phyloP scores from a whole-genome alignment of 2,797 vertebrate species.

The Eurystomus glaucurus region DNA sequence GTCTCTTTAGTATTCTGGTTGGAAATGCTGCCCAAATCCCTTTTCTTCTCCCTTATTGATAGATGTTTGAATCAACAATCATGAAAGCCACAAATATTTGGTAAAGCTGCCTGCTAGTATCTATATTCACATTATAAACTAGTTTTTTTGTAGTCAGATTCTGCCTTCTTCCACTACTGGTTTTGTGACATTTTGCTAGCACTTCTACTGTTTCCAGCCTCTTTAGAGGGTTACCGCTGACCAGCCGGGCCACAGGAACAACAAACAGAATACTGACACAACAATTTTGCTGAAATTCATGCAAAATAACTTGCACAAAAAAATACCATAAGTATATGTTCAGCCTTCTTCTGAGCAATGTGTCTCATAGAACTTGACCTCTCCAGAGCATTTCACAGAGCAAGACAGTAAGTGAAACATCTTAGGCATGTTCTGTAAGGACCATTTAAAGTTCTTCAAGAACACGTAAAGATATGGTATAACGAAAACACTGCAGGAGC shows the following conservation, averaged over 20 bases:
- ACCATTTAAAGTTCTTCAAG: background rate
- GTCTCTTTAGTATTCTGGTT: background rate
- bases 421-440: background rate
- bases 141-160: background rate
- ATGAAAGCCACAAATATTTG: background rate
- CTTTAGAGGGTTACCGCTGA: background rate
- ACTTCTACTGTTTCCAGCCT: background rate
- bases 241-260: background rate
- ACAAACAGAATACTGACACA: background rate
- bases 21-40: background rate
- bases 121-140: background rate
- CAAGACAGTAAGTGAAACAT: background rate
- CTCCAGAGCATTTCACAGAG: background rate
- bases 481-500: background rate
- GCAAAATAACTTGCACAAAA: background rate
- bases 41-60: background rate
- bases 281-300: background rate
- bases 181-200: background rate
- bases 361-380: background rate
- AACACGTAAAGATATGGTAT: background rate
- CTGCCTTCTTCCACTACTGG: background rate
- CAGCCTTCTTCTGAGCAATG: background rate
- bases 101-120: background rate
- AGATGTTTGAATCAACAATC: background rate
- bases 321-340: background rate